phyloP scores from a whole-genome alignment of 2,113 vertebrate genomes.

The Zootoca vivipara region DNA sequence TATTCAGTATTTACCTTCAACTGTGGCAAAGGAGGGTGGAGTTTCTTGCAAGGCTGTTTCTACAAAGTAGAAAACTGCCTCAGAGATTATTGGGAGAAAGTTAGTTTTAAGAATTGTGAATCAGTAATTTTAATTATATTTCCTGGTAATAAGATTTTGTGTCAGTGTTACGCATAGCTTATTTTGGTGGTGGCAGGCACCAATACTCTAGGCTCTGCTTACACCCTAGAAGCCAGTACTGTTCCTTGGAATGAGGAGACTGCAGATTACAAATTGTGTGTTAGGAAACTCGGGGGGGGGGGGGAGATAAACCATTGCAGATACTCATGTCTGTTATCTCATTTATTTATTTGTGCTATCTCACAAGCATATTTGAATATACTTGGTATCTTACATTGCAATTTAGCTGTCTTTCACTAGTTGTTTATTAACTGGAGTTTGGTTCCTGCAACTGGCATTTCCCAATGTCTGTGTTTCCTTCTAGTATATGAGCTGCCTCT shows the following conservation, averaged over 20 bases:
- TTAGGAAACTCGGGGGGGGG: background rate
- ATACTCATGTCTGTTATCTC: background rate
- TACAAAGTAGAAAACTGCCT: background rate
- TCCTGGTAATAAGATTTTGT: background rate
- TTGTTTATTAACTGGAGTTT: background rate
- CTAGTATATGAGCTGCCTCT: background rate
- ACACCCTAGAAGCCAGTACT: background rate
- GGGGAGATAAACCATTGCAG: background rate
- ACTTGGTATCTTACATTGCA: constrained; percentile 36
- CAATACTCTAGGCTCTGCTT: background rate
- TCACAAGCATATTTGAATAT: constrained; percentile 15
- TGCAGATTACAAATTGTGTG: background rate
- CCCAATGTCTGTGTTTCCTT: background rate
- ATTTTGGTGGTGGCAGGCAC: background rate
- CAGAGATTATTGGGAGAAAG: background rate
- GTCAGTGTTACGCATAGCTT: background rate
- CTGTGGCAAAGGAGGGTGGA: background rate
- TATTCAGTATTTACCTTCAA: background rate
- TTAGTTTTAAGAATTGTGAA: background rate
- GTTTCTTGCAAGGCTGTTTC: background rate
- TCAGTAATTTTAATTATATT: background rate
- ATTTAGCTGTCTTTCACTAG: background rate
- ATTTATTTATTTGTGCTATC: background rate
- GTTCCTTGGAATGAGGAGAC: background rate
- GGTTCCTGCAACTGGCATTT: background rate